Conservation (phyloP, 1,140 invertebrate species). For the Hycleus cichorii region DNA sequence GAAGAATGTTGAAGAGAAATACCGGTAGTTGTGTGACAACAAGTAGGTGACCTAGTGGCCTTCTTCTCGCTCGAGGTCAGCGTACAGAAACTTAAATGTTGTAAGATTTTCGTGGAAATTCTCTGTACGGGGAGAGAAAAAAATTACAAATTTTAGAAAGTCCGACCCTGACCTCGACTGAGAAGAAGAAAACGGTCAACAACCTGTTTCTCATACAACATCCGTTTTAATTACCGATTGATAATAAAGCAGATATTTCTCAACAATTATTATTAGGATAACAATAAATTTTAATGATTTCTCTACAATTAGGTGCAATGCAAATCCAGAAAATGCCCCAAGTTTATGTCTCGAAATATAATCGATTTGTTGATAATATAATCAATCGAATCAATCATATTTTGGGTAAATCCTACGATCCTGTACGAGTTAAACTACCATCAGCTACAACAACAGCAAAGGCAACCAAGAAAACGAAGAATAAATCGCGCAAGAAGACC, state of each 20-base stretch:
- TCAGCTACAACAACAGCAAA: constrained; percentile 37
- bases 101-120: background rate
- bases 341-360: constrained; percentile 69
- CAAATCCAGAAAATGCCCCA: constrained; percentile 47
- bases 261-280: too few relatives aligned
- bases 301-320: constrained; percentile 20
- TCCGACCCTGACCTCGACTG: constrained; percentile 19
- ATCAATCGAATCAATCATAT: constrained; percentile 71
- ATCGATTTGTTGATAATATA: constrained; percentile 74
- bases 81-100: background rate
- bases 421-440: constrained; percentile 70
- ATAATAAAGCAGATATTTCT: too few relatives aligned
- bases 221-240: background rate
- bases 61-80: constrained; percentile 9
- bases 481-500: constrained; percentile 14
- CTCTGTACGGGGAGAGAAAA: background rate
- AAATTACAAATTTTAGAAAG: constrained; percentile 13
- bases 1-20: background rate
- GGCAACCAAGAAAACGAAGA: constrained; percentile 32
- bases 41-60: constrained; percentile 18
- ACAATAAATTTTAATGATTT: background rate
- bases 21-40: background rate
- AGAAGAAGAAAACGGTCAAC: constrained; percentile 4
- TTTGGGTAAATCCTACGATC: constrained; percentile 67
- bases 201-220: constrained; percentile 5